These are phyloP conservation scores for Furcifer pardalis DNA, from an alignment of 2,797 vertebrate genomes.

Conservation along the genomic window DNA sequence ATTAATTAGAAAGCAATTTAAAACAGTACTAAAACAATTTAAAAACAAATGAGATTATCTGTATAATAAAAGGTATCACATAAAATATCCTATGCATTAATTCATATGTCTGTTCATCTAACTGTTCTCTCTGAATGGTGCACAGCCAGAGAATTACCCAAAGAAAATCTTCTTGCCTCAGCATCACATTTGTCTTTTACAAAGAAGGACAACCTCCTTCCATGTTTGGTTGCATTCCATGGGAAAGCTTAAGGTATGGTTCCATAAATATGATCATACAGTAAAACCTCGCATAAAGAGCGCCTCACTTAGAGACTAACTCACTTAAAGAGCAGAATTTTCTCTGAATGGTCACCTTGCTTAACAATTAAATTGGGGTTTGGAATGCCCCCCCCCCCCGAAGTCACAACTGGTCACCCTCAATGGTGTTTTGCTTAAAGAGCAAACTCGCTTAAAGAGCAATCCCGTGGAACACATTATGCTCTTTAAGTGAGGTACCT, in stretches of 20 bases:
- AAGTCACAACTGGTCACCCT: too few species aligned
- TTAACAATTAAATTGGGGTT: too few species aligned
- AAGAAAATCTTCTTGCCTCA: background rate
- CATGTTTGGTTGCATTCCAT: background rate
- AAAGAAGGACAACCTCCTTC: background rate
- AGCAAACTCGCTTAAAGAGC: too few species aligned
- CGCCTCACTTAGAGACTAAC: too few species aligned
- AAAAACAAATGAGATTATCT: background rate
- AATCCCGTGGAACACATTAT: too few species aligned
- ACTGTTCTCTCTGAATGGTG: background rate
- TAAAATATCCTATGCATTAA: background rate
- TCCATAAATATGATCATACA: background rate
- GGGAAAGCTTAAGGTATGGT: background rate
- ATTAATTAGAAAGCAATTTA: background rate
- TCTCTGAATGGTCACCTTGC: too few species aligned
- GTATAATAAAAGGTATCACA: background rate
- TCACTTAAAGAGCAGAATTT: too few species aligned
- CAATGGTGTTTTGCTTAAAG: too few species aligned
- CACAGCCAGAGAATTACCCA: background rate
- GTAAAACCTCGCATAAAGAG: too few species aligned
- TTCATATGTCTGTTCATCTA: background rate
- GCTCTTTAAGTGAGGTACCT: too few species aligned
- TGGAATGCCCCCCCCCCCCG: too few species aligned
- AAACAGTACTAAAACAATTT: background rate
- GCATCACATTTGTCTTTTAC: background rate